Evolutionary conservation across 2,113 vertebrate genomes (phyloP), one percentile per base, ranked within the genome.

Genomic region (Pituophis catenifer): DNA sequence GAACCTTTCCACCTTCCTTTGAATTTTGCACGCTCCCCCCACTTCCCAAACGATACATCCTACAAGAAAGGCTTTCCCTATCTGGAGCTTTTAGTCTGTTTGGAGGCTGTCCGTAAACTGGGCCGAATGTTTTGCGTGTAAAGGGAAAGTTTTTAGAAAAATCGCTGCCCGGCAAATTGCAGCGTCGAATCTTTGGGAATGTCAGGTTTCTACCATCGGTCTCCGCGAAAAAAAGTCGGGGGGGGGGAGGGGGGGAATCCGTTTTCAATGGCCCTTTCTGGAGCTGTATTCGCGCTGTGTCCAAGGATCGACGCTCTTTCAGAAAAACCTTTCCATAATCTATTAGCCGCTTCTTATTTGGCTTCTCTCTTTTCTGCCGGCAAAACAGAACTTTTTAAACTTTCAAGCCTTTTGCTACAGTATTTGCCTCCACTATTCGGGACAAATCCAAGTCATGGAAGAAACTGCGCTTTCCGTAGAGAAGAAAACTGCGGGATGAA

Each of bases 221-320:
- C 24, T 62, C 29, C 4, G 90, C 29, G 15, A 8, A 17, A 53
- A 53, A 54, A 5, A 23, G 3, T 9, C 62, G 38, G 1, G 8
- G 33, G 1, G 8, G 33, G 15, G 10, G 1, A 5, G 29, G 26
- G 3, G 3, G 26, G 4, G 10, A 11, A 26, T 13, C 12, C 1
- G 33, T 44, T 21, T 33, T 33, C n/a, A 38, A 8, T 21, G 7
- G 75, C 75, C 33, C 75, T 81, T 81, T 21, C 33, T 17, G 17
- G 8, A 44, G 8, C 75, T 81, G 17, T 9, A 21, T 54, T 44
- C 57, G 90, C 75, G 33, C n/a, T 57, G 24, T 2, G 93, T 44
- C 92, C 62, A 86, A 19, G 75, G 75, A 44, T 8, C 21, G 75
- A 81, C 17, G 8, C 75, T 89, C 59, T 89, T 94, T 95, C 91